These are phyloP conservation scores for Danio aesculapii DNA, from an alignment of 2,797 vertebrate species.

Conservation along the genomic window DNA sequence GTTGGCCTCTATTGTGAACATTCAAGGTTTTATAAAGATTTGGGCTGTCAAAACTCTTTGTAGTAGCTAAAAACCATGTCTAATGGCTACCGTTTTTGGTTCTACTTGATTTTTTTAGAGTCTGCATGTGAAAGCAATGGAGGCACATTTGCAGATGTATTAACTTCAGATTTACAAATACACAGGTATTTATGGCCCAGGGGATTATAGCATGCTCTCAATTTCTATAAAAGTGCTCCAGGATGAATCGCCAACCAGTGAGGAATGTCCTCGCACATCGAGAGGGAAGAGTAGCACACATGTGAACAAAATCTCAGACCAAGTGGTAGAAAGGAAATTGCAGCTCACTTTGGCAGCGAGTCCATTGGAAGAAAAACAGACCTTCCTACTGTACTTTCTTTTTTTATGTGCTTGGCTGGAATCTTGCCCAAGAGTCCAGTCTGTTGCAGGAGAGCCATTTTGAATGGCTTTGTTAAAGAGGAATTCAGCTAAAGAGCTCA, in stretches of 20 bases:
- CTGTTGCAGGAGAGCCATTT: constrained; percentile 54
- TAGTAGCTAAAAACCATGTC: not conserved
- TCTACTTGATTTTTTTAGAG: not conserved
- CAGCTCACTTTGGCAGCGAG: constrained; percentile 30
- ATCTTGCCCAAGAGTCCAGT: constrained; percentile 50
- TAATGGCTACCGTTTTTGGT: too few relatives aligned
- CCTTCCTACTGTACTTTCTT: constrained; percentile 24
- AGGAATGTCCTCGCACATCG: constrained; percentile 45
- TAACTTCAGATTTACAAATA: constrained; percentile 32
- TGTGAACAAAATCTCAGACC: constrained; percentile 40
- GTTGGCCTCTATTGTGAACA: too few relatives aligned
- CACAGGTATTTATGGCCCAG: constrained; percentile 24
- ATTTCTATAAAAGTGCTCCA: constrained; percentile 51
- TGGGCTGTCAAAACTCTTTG: not conserved
- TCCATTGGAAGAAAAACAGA: constrained; percentile 35
- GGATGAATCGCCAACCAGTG: constrained; percentile 33
- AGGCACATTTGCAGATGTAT: constrained; percentile 29
- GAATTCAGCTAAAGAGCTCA: constrained; percentile 37
- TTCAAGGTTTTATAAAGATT: not conserved
- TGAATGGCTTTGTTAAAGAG: constrained; percentile 54
- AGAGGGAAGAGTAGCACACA: constrained; percentile 30
- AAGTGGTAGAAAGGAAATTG: constrained; percentile 39
- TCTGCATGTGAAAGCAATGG: not conserved
- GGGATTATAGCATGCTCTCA: constrained; percentile 38
- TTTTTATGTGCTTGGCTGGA: constrained; percentile 38